These are phyloP conservation scores for Stegostoma tigrinum DNA, from an alignment of 2,113 vertebrate species.

Conservation along the genomic window DNA sequence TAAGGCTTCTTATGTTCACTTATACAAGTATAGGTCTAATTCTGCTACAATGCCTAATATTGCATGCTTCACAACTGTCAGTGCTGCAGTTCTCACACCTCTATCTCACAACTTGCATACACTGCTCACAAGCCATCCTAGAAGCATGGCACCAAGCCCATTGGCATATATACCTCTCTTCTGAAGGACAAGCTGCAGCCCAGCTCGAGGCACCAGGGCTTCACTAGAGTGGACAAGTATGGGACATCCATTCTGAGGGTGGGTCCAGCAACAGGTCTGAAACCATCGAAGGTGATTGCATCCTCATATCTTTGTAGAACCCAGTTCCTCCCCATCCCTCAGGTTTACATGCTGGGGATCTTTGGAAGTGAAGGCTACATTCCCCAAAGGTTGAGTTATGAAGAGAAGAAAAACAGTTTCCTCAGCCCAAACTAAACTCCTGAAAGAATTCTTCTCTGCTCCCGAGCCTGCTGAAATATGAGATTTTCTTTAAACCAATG, in stretches of 20 bases:
- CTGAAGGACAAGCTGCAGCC: neutral
- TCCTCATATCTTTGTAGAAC: neutral
- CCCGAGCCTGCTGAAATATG: neutral
- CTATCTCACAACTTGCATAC: neutral
- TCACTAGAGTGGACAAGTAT: neutral
- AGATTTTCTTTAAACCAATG: neutral
- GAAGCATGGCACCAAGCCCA: neutral
- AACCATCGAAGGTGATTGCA: too few relatives aligned
- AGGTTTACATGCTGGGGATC: neutral
- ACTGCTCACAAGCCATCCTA: neutral
- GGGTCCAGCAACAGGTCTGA: too few relatives aligned
- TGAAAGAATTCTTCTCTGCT: neutral
- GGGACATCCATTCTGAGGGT: too few relatives aligned
- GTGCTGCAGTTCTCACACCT: neutral
- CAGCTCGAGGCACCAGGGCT: neutral
- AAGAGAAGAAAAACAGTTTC: too few relatives aligned
- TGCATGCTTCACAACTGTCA: too few relatives aligned
- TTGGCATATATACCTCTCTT: neutral
- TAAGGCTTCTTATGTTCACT: too few relatives aligned
- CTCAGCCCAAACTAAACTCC: too few relatives aligned
- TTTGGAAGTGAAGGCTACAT: neutral
- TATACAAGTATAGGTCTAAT: too few relatives aligned
- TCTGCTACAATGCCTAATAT: too few relatives aligned
- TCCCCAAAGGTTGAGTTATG: neutral
- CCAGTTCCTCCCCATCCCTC: neutral